Evolutionary conservation across 2,888 invertebrate species (phyloP).

Genomic region (Patella pellucida): DNA sequence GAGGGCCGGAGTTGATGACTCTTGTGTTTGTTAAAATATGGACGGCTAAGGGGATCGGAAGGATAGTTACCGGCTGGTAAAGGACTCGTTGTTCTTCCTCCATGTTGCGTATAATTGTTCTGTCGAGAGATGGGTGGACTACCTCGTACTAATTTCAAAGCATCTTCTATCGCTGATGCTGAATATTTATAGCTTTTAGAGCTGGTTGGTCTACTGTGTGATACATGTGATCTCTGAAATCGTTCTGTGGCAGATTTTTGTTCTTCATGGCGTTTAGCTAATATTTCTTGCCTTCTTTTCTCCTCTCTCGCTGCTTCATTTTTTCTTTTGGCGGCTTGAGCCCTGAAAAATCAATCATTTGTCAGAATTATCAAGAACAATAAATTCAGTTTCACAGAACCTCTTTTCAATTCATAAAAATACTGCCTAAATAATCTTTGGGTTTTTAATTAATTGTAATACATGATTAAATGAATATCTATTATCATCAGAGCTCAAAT

Average conservation of each 20-base stretch:
- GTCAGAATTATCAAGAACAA: too few species aligned
- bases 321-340: conserved; percentile 57
- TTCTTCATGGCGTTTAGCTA: conserved; percentile 57
- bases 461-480: too few species aligned
- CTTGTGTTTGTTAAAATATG: conserved; percentile 52
- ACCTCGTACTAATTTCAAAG: conserved; percentile 56
- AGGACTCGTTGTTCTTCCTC: conserved; percentile 27
- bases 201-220: conserved; percentile 40
- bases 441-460: too few species aligned
- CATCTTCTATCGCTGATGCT: conserved; percentile 52
- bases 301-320: conserved; percentile 60
- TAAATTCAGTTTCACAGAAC: too few species aligned
- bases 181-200: conserved; percentile 38
- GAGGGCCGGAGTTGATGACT: conserved; percentile 27
- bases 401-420: too few species aligned
- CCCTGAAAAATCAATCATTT: conserved; percentile 40
- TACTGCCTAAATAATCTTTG: too few species aligned
- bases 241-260: conserved; percentile 66
- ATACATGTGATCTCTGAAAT: conserved; percentile 60
- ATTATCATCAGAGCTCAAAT: too few species aligned
- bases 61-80: conserved; percentile 33
- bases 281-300: conserved; percentile 62
- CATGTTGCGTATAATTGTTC: conserved; percentile 25
- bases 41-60: conserved; percentile 49
- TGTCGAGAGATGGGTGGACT: conserved; percentile 26